Base-by-base conservation (phyloP, 2,797 vertebrate genomes). In the Muscicapa comitata region DNA sequence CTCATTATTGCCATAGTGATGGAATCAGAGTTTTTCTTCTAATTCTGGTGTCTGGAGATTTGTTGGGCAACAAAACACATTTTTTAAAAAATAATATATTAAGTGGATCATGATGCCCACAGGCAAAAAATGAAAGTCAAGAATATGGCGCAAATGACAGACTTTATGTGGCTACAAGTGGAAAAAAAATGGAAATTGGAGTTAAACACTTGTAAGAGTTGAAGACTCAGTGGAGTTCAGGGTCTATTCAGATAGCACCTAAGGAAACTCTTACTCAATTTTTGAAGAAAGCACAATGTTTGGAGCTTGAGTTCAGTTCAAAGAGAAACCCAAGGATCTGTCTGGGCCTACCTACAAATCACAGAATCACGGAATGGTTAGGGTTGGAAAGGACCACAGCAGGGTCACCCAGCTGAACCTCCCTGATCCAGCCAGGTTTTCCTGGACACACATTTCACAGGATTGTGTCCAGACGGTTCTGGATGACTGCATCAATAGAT, bases 391-490 rank as follows among this genome's bases (percentile, higher is more conserved):
- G 28, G 6, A 51, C 7, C 14, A 25, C 5, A 29, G 24, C 15
- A 42, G 14, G 14, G 20, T 57, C 24, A 43, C 50, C 17, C 31
- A 28, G 43, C 45, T 0, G 0, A 89, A 19, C 10, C 12, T 29
- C 10, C 20, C n/a, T 51, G 24, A 21, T 70, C 28, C 57, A 51
- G n/a, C 17, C 70, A 16, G 17, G 6, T 31, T 38, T 55, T 29
- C 37, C 57, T 51, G 58, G 43, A 63, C n/a, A n/a, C n/a, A 19
- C 4, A 51, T 7, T 8, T 14, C 37, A 31, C 3, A 23, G 20
- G 24, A 31, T 26, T 51, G 5, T 18, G 4, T 63, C 50, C 25
- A 51, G 24, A 23, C 0, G 0, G 28, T 13, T 83, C 28, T 70
- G n/a, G 20, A 51, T 13, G 25, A 26, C 24, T 57, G 14, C 3